Conservation (phyloP, 2,113 vertebrate species). For the Okapia johnstoni region DNA sequence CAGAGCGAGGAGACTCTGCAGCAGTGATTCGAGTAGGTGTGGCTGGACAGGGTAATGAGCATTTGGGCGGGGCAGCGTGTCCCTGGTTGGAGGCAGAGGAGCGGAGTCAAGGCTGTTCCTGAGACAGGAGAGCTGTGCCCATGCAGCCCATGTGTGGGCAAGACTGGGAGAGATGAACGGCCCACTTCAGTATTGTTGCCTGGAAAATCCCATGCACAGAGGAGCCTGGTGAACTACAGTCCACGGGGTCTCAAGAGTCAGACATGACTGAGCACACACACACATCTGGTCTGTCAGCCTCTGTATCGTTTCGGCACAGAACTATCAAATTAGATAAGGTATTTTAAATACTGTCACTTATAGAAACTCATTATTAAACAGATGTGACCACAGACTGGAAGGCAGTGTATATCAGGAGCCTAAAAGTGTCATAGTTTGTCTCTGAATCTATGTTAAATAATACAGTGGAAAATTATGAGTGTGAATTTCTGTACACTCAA, state of each 20-base stretch:
- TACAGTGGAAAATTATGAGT: background rate
- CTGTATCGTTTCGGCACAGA: background rate
- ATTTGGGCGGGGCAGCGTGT: background rate
- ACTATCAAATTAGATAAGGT: background rate
- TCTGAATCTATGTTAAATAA: background rate
- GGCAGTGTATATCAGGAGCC: background rate
- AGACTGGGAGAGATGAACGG: background rate
- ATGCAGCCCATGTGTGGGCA: fast-evolving
- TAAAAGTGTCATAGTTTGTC: background rate
- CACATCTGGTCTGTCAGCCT: background rate
- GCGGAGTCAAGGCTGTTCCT: background rate
- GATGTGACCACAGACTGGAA: background rate
- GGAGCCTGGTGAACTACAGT: background rate
- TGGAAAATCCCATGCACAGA: background rate
- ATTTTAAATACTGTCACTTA: background rate
- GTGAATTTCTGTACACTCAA: background rate
- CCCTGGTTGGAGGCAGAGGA: background rate
- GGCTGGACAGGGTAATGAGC: background rate
- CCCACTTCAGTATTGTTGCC: background rate
- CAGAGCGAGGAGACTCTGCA: background rate
- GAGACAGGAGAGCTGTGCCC: background rate
- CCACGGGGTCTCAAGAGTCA: background rate
- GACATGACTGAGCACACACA: background rate
- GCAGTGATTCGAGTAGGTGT: too few species aligned
- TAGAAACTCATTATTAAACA: background rate